Evolutionary conservation across 2,888 invertebrate species (phyloP).

Genomic region (Octonoba sinensis): DNA sequence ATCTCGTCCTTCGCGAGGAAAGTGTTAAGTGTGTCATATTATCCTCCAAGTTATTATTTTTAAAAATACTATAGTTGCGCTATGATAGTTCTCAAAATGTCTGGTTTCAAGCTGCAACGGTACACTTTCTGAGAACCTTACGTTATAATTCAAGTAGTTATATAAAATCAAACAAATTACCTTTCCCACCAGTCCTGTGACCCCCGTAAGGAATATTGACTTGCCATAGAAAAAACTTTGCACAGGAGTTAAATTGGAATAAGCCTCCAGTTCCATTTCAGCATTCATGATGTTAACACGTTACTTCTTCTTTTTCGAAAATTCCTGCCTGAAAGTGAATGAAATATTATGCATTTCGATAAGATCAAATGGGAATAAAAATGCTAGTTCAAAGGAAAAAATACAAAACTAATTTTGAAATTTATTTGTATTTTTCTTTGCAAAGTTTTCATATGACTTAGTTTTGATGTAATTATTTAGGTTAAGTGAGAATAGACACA

Average conservation of each 20-base stretch:
- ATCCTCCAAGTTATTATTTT: no score
- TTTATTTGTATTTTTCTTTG: no score
- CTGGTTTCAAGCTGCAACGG: no score
- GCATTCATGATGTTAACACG: constrained; percentile 19
- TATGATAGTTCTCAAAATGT: neutral
- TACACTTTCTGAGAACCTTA: no score
- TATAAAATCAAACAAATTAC: constrained; percentile 71
- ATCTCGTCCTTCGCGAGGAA: no score
- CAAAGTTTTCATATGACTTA: no score
- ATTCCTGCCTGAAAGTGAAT: neutral
- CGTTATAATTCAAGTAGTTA: no score
- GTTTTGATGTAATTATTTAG: no score
- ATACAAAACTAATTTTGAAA: no score
- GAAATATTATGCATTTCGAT: neutral
- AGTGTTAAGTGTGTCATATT: no score
- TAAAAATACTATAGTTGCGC: no score
- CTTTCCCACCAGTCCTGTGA: constrained; percentile 93
- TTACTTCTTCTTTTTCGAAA: neutral
- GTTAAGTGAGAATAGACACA: neutral
- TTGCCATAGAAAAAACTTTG: constrained; percentile 54
- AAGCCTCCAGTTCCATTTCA: constrained; percentile 45
- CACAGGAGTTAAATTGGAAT: constrained; percentile 41
- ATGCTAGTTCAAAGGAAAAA: neutral
- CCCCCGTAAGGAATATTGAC: constrained; percentile 91
- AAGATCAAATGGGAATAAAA: neutral